Percentiles rank a stretch among this genome's conserved stretches.
These are phyloP conservation scores for Sphinx pinastri DNA, from an alignment of 2,888 invertebrate genomes.

Conservation along the genomic window DNA sequence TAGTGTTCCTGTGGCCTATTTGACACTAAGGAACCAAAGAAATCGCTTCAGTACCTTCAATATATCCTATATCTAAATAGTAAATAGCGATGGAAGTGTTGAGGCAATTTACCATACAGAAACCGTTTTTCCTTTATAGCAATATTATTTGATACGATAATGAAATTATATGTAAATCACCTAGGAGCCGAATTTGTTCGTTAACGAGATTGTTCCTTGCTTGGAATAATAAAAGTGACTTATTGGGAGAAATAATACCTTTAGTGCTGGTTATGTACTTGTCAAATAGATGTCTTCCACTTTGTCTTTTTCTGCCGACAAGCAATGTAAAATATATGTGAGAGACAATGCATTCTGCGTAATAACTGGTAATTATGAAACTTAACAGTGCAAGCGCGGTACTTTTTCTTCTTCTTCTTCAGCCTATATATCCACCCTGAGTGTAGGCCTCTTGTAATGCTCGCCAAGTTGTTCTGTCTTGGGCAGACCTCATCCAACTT, in stretches of 20 bases:
- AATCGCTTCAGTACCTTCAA: slow-evolving; percentile 12
- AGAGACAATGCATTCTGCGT: too few relatives aligned
- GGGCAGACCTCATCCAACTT: too few relatives aligned
- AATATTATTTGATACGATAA: slow-evolving; percentile 40
- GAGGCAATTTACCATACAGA: slow-evolving; percentile 58
- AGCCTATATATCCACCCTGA: too few relatives aligned
- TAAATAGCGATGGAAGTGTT: slow-evolving; percentile 48
- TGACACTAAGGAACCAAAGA: neutral
- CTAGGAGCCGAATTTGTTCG: neutral
- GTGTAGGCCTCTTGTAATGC: too few relatives aligned
- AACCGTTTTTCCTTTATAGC: slow-evolving; percentile 46
- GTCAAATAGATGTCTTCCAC: too few relatives aligned
- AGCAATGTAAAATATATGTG: too few relatives aligned
- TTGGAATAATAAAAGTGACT: neutral
- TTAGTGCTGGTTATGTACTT: neutral
- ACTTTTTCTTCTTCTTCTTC: too few relatives aligned
- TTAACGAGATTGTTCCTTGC: neutral
- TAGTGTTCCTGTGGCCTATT: too few relatives aligned
- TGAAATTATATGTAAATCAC: slow-evolving; percentile 6
- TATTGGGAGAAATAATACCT: neutral
- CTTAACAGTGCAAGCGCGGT: too few relatives aligned
- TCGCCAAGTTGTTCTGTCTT: too few relatives aligned
- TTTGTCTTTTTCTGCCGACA: too few relatives aligned
- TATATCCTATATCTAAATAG: slow-evolving; percentile 24
- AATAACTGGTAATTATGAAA: too few relatives aligned